Percentiles rank a stretch among this genome's conserved stretches.
These are phyloP conservation scores for Hemicrepidius hirtus DNA, from an alignment of 2,888 invertebrate species.

Conservation along the genomic window DNA sequence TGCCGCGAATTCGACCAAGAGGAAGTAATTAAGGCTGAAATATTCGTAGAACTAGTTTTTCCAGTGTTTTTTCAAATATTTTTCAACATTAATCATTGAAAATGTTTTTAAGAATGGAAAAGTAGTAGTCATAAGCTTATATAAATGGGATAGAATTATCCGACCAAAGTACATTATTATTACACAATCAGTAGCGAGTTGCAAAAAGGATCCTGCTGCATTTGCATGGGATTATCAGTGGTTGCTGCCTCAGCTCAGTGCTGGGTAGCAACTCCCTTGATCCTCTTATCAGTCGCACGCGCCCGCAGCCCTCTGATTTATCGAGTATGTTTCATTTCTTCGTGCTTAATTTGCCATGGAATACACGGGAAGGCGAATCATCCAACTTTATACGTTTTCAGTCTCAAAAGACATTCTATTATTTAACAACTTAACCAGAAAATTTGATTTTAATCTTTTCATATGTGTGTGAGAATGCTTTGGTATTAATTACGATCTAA, in stretches of 20 bases:
- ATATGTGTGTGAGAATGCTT: too few relatives aligned
- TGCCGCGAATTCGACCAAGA: conserved; percentile 9
- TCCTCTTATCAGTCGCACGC: conserved; percentile 53
- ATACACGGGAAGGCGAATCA: conserved; percentile 29
- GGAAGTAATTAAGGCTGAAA: conserved; percentile 26
- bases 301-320: conserved; percentile 52
- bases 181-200: conserved; percentile 45
- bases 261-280: conserved; percentile 44
- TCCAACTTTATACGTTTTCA: not conserved
- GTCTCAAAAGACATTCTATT: too few relatives aligned
- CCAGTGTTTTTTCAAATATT: not conserved
- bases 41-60: conserved; percentile 19
- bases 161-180: conserved; percentile 5
- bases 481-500: too few relatives aligned
- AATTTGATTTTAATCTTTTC: too few relatives aligned
- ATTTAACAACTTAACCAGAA: too few relatives aligned
- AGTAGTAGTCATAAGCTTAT: not conserved
- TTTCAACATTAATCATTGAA: not conserved
- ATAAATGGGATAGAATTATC: conserved; percentile 1
- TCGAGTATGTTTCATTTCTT: conserved; percentile 51
- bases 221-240: conserved; percentile 53
- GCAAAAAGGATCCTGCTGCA: conserved; percentile 50
- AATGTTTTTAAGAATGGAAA: not conserved
- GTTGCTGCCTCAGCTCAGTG: conserved; percentile 51
- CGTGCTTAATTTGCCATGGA: conserved; percentile 37